Evolutionary conservation across 2,888 invertebrate species (phyloP), one percentile per base, ranked within the genome.

Genomic region (Galeopsomyia nigrocyanea): DNA sequence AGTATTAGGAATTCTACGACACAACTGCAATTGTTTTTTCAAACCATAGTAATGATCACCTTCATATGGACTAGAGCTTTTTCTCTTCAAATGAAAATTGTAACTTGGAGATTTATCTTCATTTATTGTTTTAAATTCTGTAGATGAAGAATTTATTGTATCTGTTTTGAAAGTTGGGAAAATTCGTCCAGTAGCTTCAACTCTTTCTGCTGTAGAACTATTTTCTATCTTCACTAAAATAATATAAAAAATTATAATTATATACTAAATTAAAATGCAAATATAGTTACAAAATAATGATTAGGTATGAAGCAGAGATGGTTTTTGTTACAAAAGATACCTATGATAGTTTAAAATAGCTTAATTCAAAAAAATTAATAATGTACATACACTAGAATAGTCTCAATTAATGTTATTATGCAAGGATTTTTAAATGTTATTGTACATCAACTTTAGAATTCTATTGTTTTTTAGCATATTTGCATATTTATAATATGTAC

Each of bases 11-110:
- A 39, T 39, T 7, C 7, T 39, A 39, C 7, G 31, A 31, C 39
- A 39, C 10, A 39, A 13, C 39, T 39, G 39, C 7, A 62, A 50
- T 49, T 46, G 13, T 47, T 57, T 66, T 57, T 67, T 71, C 10
- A 50, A 19, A 46, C 16, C 3, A 50, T 47, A 16, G 10, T 58
- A 6, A 26, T 16, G 14, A 21, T 53, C 21, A 21, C 16, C 6
- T 21, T 60, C 21, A 46, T 9, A 39, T 62, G 13, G 5, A 31
- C 9, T 21, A 31, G 17, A 39, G 13, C 16, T 65, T 22, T 47
- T 58, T 19, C 70, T 64, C 26, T 70, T 39, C 10, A 39, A 10
- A 39, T 39, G 10, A 10, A 7, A 39, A 7, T 39, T 39, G 13
- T 39, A 39, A 39, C 10, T 39, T 39, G 13, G 7, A 10, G 1